Evolutionary conservation across 1,140 invertebrate genomes (phyloP).

Genomic region (Nasonia vitripennis): DNA sequence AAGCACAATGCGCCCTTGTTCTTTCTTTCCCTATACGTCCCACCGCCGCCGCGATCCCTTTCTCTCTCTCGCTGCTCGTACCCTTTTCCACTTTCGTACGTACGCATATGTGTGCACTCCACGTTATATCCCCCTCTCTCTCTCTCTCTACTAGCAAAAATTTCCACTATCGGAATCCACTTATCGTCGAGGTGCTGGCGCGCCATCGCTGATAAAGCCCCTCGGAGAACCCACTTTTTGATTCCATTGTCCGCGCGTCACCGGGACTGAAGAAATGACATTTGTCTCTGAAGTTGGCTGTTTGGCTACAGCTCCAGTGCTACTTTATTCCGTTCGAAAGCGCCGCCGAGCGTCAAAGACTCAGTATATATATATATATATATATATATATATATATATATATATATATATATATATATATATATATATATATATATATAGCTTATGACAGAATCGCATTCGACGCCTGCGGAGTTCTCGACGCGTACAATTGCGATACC

Average conservation of each 20-base stretch:
- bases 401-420: background rate
- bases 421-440: background rate
- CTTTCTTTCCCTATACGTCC: background rate
- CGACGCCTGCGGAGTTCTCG: too few species aligned
- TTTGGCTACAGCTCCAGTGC: background rate
- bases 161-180: conserved; percentile 32
- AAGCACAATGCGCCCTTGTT: background rate
- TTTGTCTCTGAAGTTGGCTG: conserved; percentile 50
- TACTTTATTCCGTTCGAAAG: too few species aligned
- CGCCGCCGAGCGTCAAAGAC: background rate
- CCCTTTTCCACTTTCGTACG: background rate
- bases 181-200: background rate
- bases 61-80: background rate
- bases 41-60: background rate
- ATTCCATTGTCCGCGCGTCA: background rate
- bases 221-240: conserved; percentile 30
- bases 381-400: background rate
- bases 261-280: conserved; percentile 31
- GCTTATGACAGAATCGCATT: too few species aligned
- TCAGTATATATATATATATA: background rate
- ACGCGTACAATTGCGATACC: background rate
- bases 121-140: background rate
- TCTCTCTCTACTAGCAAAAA: background rate
- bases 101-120: background rate
- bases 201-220: conserved; percentile 27